Evolutionary conservation across 2,113 vertebrate genomes (phyloP), one percentile per base, ranked within the genome.

Genomic region (Xiphophorus couchianus): DNA sequence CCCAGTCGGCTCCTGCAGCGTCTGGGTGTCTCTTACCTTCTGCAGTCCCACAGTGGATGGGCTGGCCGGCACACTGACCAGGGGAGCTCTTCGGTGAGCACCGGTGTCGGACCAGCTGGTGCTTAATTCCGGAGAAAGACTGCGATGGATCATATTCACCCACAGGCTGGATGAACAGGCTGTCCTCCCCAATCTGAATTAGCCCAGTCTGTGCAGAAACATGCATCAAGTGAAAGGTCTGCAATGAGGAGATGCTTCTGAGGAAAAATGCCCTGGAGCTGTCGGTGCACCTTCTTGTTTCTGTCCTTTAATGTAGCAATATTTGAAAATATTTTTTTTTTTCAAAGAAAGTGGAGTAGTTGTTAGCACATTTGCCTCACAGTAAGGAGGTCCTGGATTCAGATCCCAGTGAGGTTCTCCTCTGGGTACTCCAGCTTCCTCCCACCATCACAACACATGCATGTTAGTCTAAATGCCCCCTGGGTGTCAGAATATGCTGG

Each of bases 161-260:
- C 84, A 96, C 85, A 0, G 98, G 98, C 71, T 96, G 91, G 71
- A 99, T 96, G 37, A 97, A 93, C 85, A 98, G 84, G 66, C 93
- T 94, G 66, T 98, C 96, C 66, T 94, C 92, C 68, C 94, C 96
- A 0, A 95, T 89, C 48, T 97, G 95, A 84, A 99, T 94, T 58
- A 96, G 92, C n/a, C 97, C 98, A 68, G 94, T 95, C 98, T 99
- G 93, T 42, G 68, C 75, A 81, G 22, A 80, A 61, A 86, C 3
- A 19, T 25, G 35, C 7, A 30, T 44, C 62, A 14, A 2, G 27
- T 39, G 30, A 64, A 31, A 58, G 22, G 25, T 58, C 51, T 58
- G 25, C 25, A 25, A 58, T 11, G 25, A n/a, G 25, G 22, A n/a
- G 25, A n/a, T n/a, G 51, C 51, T 58, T 58, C 51, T n/a, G 51